Evolutionary conservation across 2,888 invertebrate species (phyloP), one percentile per base, ranked within the genome.

Genomic region (Monochamus alternatus): DNA sequence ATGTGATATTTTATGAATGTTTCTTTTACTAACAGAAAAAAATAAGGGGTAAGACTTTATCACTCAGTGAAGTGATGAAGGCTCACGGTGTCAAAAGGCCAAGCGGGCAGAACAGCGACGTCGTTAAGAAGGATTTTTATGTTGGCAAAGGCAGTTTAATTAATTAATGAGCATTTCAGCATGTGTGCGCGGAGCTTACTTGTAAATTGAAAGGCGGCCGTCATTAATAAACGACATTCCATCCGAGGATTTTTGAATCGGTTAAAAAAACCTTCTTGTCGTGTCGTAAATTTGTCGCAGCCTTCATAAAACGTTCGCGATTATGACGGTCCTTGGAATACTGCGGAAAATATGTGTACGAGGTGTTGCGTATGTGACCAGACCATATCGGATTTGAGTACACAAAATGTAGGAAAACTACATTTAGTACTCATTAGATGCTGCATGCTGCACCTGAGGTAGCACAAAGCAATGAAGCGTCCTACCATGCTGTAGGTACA

Each of bases 281-380:
- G 73, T 68, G 74, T 75, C 78, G 80, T 81, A 81, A 81, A 81
- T 81, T 81, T 81, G 80, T 81, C 80, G 75, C 73, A 75, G 75
- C 22, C 68, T 75, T 79, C 81, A 80, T 81, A 81, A 81, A 79
- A 79, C 79, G 76, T 69, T 64, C 47, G 22, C 47, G 64, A 22
- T 64, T 47, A 64, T 64, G 64, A 64, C 31, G 30, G 44, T 72
- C 47, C 47, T 44, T 43, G 44, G 63, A 43, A 44, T 8, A 44
- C 43, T 64, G 55, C 14, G 14, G 38, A 55, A 9, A 9, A 14
- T 55, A 55, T 22, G 3, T 4, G 55, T 55, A 22, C 55, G 5
- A 7, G 55, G 55, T n/a, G 55, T 14, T n/a, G 9, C 52, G 22
- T 22, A 22, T 22, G 22, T 22, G 22, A 22, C 22, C 22, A 22